phyloP scores from a whole-genome alignment of 2,888 invertebrate species.

The Pecten maximus region DNA sequence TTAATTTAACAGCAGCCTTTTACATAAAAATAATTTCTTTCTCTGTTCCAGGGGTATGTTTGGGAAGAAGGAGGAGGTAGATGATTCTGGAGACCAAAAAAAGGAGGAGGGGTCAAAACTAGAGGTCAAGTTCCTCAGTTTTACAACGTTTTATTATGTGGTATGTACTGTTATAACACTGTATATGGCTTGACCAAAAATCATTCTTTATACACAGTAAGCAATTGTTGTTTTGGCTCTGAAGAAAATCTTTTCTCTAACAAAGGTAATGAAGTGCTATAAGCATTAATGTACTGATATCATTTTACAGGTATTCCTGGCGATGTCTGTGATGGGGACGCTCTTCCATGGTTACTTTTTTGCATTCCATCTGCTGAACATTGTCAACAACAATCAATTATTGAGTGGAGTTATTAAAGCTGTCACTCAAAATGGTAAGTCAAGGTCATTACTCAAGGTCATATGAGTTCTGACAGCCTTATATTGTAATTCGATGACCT shows the following conservation, averaged over 20 bases:
- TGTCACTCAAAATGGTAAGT: constrained; percentile 81
- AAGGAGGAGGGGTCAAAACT: constrained; percentile 77
- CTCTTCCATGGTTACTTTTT: constrained; percentile 81
- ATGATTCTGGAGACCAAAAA: constrained; percentile 65
- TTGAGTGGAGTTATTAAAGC: constrained; percentile 82
- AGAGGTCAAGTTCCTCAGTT: constrained; percentile 80
- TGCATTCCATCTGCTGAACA: constrained; percentile 82
- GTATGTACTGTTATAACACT: constrained; percentile 62
- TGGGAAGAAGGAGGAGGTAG: constrained; percentile 62
- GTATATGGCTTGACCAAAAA: too few relatives aligned
- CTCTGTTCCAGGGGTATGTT: constrained; percentile 65
- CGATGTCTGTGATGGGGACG: constrained; percentile 79
- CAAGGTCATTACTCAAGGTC: not conserved
- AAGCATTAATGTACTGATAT: not conserved
- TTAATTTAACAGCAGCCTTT: too few relatives aligned
- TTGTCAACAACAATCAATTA: constrained; percentile 82
- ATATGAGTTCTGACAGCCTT: not conserved
- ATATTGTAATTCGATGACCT: too few relatives aligned
- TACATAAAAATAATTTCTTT: too few relatives aligned
- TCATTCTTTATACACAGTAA: too few relatives aligned
- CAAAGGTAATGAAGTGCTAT: not conserved
- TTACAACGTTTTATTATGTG: constrained; percentile 81
- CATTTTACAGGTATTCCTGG: constrained; percentile 78
- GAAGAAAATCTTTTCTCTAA: not conserved
- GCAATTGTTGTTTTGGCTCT: not conserved